These are phyloP conservation scores for Mellivora capensis DNA, from an alignment of 2,113 vertebrate species.

Conservation along the genomic window DNA sequence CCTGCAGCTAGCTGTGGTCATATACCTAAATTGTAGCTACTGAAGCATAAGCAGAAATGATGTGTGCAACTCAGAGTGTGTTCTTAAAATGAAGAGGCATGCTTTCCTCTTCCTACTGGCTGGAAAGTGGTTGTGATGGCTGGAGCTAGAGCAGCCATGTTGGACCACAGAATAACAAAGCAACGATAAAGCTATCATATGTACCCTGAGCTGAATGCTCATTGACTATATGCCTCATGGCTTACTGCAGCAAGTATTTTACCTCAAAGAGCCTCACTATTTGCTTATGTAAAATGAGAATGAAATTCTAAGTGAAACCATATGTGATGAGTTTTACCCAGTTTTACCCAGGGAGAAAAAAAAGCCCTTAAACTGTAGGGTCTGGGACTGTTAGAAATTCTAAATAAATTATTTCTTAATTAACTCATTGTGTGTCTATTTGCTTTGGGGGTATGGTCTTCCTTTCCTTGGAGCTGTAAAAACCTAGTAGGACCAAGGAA, in stretches of 20 bases:
- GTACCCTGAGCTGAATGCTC: background rate
- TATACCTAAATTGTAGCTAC: background rate
- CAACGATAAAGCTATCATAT: no score
- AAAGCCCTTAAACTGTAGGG: background rate
- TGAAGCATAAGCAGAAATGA: background rate
- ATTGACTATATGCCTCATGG: background rate
- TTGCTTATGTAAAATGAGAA: background rate
- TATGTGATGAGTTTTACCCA: background rate
- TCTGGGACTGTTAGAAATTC: background rate
- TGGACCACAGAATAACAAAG: background rate
- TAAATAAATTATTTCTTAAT: background rate
- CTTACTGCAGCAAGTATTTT: background rate
- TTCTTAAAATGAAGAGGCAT: background rate
- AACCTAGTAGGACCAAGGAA: background rate
- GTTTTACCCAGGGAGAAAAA: background rate
- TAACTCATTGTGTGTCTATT: background rate
- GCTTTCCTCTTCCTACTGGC: background rate
- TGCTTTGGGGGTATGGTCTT: background rate
- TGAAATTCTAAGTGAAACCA: background rate
- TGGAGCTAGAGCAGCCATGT: background rate
- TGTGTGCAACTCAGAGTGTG: background rate
- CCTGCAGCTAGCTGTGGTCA: background rate
- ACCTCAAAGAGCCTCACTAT: background rate
- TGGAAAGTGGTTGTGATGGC: background rate
- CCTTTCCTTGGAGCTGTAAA: background rate